A percentile compares a stretch with the other conserved stretches of the same genome.
phyloP scores from a whole-genome alignment of 2,113 vertebrate genomes.

The Antechinus stuartii region DNA sequence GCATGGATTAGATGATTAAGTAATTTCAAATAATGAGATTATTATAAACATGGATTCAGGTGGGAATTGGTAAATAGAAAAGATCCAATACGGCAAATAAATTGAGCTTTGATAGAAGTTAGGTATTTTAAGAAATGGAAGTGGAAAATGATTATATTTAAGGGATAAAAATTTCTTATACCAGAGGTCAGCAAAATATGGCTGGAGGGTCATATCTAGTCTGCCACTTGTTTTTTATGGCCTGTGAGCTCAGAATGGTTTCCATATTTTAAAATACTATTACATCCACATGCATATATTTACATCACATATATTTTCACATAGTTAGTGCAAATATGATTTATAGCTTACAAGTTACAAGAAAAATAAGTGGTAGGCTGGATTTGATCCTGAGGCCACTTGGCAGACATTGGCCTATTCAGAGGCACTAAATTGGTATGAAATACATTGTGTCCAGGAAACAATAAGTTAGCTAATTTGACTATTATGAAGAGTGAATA shows the following conservation, averaged over 20 bases:
- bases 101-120: background rate
- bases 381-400: background rate
- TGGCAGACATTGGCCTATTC: background rate
- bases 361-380: background rate
- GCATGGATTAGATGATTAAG: background rate
- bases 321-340: background rate
- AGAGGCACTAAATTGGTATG: background rate
- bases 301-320: background rate
- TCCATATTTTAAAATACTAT: background rate
- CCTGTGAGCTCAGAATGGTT: background rate
- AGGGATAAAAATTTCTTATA: background rate
- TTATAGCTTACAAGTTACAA: background rate
- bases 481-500: background rate
- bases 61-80: background rate
- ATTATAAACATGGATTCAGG: background rate
- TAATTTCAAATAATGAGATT: background rate
- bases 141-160: background rate
- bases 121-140: background rate
- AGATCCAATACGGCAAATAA: background rate
- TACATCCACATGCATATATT: background rate
- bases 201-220: background rate
- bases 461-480: background rate
- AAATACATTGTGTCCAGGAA: background rate
- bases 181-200: background rate
- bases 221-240: background rate